Conservation (phyloP, 2,888 invertebrate genomes). For the Taenaris catops region DNA sequence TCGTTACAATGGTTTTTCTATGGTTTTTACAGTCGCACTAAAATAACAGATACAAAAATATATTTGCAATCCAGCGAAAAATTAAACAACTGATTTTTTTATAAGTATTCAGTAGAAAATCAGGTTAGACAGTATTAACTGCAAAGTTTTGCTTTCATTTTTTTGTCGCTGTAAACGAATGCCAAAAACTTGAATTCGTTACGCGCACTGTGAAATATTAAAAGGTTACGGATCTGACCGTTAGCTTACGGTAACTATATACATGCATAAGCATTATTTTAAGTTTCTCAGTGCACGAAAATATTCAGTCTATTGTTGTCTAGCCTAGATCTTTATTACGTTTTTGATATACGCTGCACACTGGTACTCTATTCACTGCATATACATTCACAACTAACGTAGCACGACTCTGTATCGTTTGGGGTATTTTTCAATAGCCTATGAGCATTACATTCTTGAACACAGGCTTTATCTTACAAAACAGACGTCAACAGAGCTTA, state of each 20-base stretch:
- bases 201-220: constrained; percentile 36
- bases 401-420: too few species aligned
- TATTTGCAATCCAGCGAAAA: too few species aligned
- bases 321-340: constrained; percentile 31
- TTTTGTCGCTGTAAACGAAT: constrained; percentile 13
- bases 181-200: constrained; percentile 26
- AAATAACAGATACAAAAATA: neutral
- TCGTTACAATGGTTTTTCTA: neutral
- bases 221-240: constrained; percentile 46
- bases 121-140: constrained; percentile 7
- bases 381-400: too few species aligned
- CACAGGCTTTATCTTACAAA: too few species aligned
- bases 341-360: too few species aligned
- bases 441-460: too few species aligned
- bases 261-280: constrained; percentile 15
- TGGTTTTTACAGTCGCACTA: neutral
- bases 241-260: constrained; percentile 49
- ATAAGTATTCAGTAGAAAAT: constrained; percentile 8
- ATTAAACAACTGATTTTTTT: too few species aligned
- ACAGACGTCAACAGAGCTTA: too few species aligned
- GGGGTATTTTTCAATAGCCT: too few species aligned
- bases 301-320: constrained; percentile 26
- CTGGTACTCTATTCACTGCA: too few species aligned
- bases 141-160: constrained; percentile 2
- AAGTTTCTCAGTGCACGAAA: constrained; percentile 30